A percentile compares a stretch with the other conserved stretches of the same genome.
These are phyloP conservation scores for Stylophora pistillata DNA, from an alignment of 64 coral and sea anemone genomes.

Conservation along the genomic window DNA sequence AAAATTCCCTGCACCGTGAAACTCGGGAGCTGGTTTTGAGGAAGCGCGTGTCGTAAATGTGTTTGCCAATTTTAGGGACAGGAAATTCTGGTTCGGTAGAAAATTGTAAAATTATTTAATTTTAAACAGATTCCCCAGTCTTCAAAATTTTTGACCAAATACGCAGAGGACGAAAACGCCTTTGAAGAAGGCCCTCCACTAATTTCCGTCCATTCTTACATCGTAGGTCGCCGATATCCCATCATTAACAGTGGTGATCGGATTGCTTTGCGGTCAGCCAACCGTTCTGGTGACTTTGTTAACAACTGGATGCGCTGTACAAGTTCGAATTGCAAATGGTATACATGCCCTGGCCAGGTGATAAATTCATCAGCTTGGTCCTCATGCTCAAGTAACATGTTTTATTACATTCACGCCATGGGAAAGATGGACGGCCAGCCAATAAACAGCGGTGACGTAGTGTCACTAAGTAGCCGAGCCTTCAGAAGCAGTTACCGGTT, in stretches of 20 bases:
- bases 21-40: too few species aligned
- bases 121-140: too few species aligned
- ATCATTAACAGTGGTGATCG: constrained; percentile 46
- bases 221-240: constrained; percentile 37
- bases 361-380: not conserved
- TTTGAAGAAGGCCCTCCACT: not conserved
- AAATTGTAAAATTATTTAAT: too few species aligned
- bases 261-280: constrained; percentile 26
- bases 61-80: too few species aligned
- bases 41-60: too few species aligned
- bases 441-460: constrained; percentile 12
- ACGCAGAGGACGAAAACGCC: too few species aligned
- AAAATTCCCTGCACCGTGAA: not conserved
- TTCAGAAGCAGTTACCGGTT: not conserved
- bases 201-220: not conserved
- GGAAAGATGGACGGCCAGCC: constrained; percentile 32
- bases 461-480: not conserved
- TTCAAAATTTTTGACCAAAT: too few species aligned
- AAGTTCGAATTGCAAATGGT: not conserved
- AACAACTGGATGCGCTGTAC: not conserved
- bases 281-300: not conserved
- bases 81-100: too few species aligned
- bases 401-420: not conserved
- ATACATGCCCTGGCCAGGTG: not conserved
- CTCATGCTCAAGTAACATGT: not conserved